Evolutionary conservation across 2,888 invertebrate species (phyloP).

Genomic region (Tetheella fluctuosa): DNA sequence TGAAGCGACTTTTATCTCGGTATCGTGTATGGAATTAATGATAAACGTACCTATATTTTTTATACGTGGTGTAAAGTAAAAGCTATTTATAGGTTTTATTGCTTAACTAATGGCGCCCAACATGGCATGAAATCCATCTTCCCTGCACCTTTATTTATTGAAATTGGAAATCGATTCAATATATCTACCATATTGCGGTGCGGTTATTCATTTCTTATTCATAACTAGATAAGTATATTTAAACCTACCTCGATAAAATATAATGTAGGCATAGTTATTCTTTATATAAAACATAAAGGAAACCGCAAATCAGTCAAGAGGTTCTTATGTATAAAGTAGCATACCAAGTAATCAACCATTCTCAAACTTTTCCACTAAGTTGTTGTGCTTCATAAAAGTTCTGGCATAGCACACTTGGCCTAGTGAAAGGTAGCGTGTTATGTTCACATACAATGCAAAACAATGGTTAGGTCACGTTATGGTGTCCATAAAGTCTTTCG

Average conservation of each 20-base stretch:
- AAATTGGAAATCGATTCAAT: background rate
- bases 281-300: constrained; percentile 5
- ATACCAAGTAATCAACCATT: background rate
- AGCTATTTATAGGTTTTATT: background rate
- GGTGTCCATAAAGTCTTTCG: constrained; percentile 24
- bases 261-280: background rate
- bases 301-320: background rate
- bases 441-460: constrained; percentile 18
- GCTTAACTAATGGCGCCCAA: background rate
- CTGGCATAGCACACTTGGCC: background rate
- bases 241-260: background rate
- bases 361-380: background rate
- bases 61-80: background rate
- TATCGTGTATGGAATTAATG: background rate
- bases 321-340: background rate
- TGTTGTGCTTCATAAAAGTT: background rate
- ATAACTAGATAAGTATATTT: background rate
- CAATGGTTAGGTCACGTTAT: constrained; percentile 21
- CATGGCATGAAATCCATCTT: too few relatives aligned
- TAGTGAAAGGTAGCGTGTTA: constrained; percentile 5
- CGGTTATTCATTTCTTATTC: background rate
- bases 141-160: background rate
- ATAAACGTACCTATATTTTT: background rate
- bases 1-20: background rate
- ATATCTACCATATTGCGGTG: constrained; percentile 2